Evolutionary conservation across 2,888 invertebrate genomes (phyloP), one percentile per base, ranked within the genome.

Genomic region (Marasmarcha lunaedactyla): DNA sequence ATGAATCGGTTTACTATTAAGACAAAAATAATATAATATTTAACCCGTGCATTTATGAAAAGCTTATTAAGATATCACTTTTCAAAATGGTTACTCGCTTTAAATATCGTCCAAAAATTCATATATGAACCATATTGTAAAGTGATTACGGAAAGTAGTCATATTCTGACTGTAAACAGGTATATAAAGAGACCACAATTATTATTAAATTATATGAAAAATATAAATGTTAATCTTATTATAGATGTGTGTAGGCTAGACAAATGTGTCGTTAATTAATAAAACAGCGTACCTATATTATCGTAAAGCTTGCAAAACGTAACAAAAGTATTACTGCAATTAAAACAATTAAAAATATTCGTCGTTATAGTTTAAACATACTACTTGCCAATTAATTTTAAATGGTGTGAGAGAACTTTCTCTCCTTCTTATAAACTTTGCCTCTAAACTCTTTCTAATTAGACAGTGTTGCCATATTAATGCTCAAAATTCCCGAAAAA

Each of bases 161-260:
- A 54, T 57, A 47, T 50, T 40, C 46, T 48, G 54, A 63, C 62
- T 63, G 38, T 51, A 65, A 56, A 65, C 67, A 71, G 70, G 69
- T 67, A 63, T 65, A 66, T 60, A n/a, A n/a, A 55, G 64, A 70
- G 73, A 74, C 71, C 74, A 77, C 50, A 50, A 55, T 57, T 52
- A 55, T 47, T 52, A 54, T 52, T 49, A 53, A 55, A 52, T 50
- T 48, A 56, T 57, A 55, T 55, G 46, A 51, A 50, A n/a, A 46
- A 56, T 54, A 58, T 57, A 51, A 55, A 53, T 56, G 46, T 58
- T 48, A 51, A 53, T 52, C 53, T 53, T 54, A 49, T 42, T 40
- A 25, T 55, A 55, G 52, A 47, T 55, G 63, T 71, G 68, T 69
- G 60, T 71, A 74, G 70, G 60, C 59, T 71, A 68, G 61, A 20